Evolutionary conservation across 2,888 invertebrate genomes (phyloP).

Genomic region (Pterostichus niger): DNA sequence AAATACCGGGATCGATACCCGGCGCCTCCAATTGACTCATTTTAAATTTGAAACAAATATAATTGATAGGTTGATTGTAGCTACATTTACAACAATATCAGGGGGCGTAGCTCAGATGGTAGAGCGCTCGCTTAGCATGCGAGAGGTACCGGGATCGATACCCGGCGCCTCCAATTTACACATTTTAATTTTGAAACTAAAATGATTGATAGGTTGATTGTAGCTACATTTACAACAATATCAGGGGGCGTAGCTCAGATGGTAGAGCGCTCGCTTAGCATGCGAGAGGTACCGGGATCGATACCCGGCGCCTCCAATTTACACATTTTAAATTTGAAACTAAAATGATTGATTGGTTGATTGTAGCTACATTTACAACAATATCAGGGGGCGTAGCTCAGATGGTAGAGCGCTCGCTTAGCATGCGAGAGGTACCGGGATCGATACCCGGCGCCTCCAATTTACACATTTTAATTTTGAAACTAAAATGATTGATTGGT

Average conservation of each 20-base stretch:
- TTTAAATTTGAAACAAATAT: no score
- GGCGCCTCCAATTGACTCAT: constrained; percentile 77
- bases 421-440: constrained; percentile 81
- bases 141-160: constrained; percentile 76
- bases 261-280: constrained; percentile 81
- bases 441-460: constrained; percentile 78
- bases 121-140: constrained; percentile 75
- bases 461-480: no score
- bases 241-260: constrained; percentile 78
- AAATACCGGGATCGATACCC: constrained; percentile 80
- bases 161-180: constrained; percentile 76
- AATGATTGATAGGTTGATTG: no score
- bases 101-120: constrained; percentile 66
- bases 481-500: no score
- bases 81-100: no score
- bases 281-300: constrained; percentile 81
- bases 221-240: no score
- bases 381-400: constrained; percentile 76
- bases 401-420: constrained; percentile 81
- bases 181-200: no score
- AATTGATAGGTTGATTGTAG: no score
- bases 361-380: no score
- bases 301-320: constrained; percentile 77
- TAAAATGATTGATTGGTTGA: no score
- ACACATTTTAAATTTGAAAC: no score